phyloP scores from a whole-genome alignment of 2,113 vertebrate species.

The Protobothrops mucrosquamatus region DNA sequence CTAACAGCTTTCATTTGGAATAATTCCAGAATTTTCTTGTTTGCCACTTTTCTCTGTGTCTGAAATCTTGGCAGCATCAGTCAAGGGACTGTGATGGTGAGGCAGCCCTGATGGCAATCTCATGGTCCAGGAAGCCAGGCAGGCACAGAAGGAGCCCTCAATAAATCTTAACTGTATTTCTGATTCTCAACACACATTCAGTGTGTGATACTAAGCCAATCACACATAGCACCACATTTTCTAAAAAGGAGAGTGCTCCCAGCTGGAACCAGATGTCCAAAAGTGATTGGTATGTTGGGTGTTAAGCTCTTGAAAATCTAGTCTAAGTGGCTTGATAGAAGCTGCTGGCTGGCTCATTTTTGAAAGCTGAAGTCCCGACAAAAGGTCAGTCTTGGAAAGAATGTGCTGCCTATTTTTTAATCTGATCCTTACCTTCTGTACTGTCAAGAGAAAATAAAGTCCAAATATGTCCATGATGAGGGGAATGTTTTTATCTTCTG shows the following conservation, averaged over 20 bases:
- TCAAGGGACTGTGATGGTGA: neutral
- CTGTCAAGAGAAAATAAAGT: neutral
- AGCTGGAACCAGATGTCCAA: neutral
- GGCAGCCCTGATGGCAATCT: neutral
- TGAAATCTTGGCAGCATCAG: neutral
- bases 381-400: neutral
- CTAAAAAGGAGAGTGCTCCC: neutral
- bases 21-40: neutral
- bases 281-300: neutral
- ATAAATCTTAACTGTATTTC: neutral
- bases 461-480: neutral
- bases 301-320: neutral
- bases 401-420: neutral
- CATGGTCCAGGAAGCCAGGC: neutral
- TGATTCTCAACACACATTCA: neutral
- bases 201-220: neutral
- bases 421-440: neutral
- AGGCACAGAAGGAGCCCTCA: neutral
- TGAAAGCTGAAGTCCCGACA: neutral
- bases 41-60: neutral
- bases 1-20: neutral
- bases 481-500: neutral
- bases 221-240: constrained; percentile 7
- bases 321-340: neutral
- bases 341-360: neutral